phyloP scores from a whole-genome alignment of 2,888 invertebrate genomes.

The Acanthosepion lycidas region DNA sequence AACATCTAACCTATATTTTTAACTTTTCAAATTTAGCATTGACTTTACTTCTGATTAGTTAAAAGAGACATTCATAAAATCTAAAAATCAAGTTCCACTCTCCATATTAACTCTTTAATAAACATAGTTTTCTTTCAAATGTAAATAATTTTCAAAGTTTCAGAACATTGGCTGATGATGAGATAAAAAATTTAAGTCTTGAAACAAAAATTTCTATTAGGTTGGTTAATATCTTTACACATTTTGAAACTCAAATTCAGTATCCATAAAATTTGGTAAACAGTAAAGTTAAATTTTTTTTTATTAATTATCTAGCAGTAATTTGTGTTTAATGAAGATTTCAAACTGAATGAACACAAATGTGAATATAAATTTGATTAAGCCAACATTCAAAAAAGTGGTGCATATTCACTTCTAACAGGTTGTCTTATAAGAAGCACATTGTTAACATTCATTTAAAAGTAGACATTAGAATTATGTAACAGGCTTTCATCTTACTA shows the following conservation, averaged over 20 bases:
- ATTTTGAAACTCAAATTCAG: neutral
- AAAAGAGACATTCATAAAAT: too few species aligned
- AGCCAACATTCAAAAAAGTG: neutral
- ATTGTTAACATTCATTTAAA: neutral
- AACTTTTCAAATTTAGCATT: too few species aligned
- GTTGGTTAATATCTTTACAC: neutral
- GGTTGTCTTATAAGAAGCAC: neutral
- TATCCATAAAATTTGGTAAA: too few species aligned
- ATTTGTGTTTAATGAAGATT: neutral
- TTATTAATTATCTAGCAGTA: neutral
- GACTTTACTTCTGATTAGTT: too few species aligned
- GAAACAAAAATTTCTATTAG: too few species aligned
- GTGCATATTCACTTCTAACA: neutral
- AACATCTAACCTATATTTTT: too few species aligned
- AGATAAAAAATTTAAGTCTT: too few species aligned
- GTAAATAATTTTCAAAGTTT: too few species aligned
- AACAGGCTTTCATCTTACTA: neutral
- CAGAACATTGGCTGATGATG: too few species aligned
- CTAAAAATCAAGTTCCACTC: too few species aligned
- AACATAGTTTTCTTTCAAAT: too few species aligned
- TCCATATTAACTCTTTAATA: too few species aligned
- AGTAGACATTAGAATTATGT: conserved; percentile 33
- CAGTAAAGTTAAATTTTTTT: neutral
- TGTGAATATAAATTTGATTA: neutral
- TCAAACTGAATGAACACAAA: neutral